Percentiles rank a stretch among this genome's conserved stretches.
Evolutionary conservation across 1,140 invertebrate species (phyloP).

Genomic region (Neomicropteryx cornuta): DNA sequence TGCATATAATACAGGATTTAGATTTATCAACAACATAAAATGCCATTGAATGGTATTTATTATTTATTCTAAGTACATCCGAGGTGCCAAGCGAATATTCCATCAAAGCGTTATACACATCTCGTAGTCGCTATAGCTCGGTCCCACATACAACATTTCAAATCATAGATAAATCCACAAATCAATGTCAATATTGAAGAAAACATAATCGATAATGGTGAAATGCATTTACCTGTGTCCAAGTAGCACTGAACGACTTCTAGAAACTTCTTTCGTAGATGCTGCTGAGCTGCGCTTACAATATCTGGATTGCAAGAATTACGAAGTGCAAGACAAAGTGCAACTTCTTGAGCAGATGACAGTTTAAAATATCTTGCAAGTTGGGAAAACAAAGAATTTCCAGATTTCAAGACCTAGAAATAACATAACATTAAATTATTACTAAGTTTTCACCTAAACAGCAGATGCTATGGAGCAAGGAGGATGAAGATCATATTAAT

Average conservation of each 20-base stretch:
- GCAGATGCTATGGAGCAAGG: not conserved
- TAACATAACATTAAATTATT: conserved; percentile 10
- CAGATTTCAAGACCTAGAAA: conserved; percentile 60
- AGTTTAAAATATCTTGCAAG: conserved; percentile 76
- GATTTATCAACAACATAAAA: no score
- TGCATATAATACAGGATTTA: no score
- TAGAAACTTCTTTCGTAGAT: conserved; percentile 71
- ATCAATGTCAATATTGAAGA: not conserved
- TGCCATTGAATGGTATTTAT: no score
- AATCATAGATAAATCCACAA: no score
- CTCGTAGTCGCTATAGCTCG: no score
- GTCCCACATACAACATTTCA: no score
- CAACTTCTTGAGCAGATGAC: conserved; percentile 78
- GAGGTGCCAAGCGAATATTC: no score
- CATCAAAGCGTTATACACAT: no score
- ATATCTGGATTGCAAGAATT: conserved; percentile 70
- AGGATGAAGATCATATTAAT: not conserved
- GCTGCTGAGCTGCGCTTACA: conserved; percentile 56
- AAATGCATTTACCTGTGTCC: conserved; percentile 51
- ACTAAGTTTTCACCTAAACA: not conserved
- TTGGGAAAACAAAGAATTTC: conserved; percentile 66
- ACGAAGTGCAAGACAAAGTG: conserved; percentile 72
- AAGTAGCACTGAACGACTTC: conserved; percentile 76
- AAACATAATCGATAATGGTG: conserved; percentile 3
- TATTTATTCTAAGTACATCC: no score